These are phyloP conservation scores for Pimpla rufipes DNA, from an alignment of 2,888 invertebrate species.

Conservation along the genomic window DNA sequence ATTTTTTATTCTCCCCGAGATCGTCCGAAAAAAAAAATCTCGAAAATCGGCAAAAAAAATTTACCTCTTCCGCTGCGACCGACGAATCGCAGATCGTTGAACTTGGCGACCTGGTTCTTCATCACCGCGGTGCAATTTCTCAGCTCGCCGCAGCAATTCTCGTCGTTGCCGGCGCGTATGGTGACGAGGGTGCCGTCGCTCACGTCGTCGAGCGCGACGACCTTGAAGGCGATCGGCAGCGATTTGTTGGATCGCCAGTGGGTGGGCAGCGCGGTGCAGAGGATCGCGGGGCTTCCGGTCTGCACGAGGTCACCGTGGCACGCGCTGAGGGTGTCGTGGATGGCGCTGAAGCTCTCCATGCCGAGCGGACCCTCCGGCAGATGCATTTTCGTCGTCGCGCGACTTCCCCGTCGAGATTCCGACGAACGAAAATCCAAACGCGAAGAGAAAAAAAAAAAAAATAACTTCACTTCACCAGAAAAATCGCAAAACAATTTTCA, in stretches of 20 bases:
- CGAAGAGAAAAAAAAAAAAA: neutral
- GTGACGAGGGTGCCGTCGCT: slow-evolving; percentile 97
- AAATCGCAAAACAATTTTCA: slow-evolving; percentile 8
- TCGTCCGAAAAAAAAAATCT: no score
- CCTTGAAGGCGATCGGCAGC: slow-evolving; percentile 98
- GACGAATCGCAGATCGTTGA: slow-evolving; percentile 99
- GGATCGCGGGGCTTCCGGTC: slow-evolving; percentile 97
- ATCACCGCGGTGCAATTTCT: slow-evolving; percentile 97
- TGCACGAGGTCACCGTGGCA: slow-evolving; percentile 97
- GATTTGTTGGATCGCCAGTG: slow-evolving; percentile 99
- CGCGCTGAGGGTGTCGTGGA: slow-evolving; percentile 93
- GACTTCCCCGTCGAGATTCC: neutral
- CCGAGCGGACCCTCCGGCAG: slow-evolving; percentile 89
- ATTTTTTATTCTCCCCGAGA: slow-evolving; percentile 22
- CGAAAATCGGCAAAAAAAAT: slow-evolving; percentile 55
- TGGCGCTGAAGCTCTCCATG: slow-evolving; percentile 91
- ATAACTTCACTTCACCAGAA: slow-evolving; percentile 8
- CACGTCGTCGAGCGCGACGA: slow-evolving; percentile 96
- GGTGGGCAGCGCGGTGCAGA: slow-evolving; percentile 96
- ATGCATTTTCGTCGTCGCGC: slow-evolving; percentile 87
- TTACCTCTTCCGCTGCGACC: slow-evolving; percentile 98
- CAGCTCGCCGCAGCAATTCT: slow-evolving; percentile 98
- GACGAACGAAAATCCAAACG: neutral
- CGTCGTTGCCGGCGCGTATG: slow-evolving; percentile 98
- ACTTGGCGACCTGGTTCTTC: slow-evolving; percentile 99